phyloP scores from a whole-genome alignment of 2,113 vertebrate species.

The Colinus virginianus region DNA sequence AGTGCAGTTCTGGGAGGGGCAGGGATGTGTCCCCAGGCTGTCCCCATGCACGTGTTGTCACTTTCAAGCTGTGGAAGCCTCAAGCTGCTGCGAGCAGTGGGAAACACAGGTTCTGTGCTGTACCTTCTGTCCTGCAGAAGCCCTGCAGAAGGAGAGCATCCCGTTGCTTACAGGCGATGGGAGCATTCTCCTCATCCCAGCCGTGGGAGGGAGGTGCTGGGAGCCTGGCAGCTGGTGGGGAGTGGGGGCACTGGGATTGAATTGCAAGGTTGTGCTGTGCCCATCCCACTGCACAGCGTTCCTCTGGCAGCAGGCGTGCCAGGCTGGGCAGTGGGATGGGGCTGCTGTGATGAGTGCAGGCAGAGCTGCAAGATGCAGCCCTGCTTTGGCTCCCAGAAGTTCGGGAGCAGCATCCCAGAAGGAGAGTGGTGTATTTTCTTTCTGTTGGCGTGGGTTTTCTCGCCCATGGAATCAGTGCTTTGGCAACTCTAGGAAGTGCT shows the following conservation, averaged over 20 bases:
- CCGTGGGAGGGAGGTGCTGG: background rate
- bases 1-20: background rate
- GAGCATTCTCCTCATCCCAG: background rate
- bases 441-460: constrained; percentile 33
- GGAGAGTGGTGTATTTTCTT: background rate
- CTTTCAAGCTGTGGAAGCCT: background rate
- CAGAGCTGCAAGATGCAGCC: rapidly evolving
- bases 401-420: background rate
- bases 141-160: background rate
- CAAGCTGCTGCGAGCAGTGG: background rate
- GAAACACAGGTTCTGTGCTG: background rate
- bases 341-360: background rate
- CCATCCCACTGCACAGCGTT: background rate
- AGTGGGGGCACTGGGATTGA: background rate
- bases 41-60: background rate
- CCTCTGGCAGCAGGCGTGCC: background rate
- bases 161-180: background rate
- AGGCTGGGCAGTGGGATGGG: background rate
- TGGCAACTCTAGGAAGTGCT: background rate
- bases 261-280: background rate
- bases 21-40: rapidly evolving
- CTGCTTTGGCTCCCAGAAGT: rapidly evolving
- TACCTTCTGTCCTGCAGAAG: background rate
- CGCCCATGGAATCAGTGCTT: background rate
- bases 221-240: background rate